Evolutionary conservation across 2,797 vertebrate genomes (phyloP).

Genomic region (Sarcophilus harrisii): DNA sequence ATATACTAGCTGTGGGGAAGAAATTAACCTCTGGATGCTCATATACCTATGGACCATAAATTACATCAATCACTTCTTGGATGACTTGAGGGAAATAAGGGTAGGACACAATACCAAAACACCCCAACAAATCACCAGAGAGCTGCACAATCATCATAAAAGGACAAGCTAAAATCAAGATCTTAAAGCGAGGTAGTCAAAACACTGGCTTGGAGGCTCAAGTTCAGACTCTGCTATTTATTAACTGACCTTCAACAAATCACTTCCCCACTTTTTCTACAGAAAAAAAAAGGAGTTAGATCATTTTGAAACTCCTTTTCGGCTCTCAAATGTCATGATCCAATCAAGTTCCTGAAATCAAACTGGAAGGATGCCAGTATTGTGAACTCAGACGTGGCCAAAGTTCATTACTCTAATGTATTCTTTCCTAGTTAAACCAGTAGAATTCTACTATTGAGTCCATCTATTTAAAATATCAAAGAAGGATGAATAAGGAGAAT

Average conservation of each 20-base stretch:
- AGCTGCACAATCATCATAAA: not conserved
- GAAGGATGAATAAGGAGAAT: not conserved
- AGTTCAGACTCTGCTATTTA: not conserved
- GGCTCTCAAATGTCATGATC: not conserved
- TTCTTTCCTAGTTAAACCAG: conserved; percentile 32
- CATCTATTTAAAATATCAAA: not conserved
- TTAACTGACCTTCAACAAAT: not conserved
- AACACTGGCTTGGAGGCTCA: not conserved
- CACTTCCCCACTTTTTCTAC: not conserved
- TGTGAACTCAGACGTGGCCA: not conserved
- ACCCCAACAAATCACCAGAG: not conserved
- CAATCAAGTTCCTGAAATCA: not conserved
- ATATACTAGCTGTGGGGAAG: not conserved
- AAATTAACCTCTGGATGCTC: not conserved
- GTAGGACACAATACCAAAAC: not conserved
- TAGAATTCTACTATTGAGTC: conserved; percentile 51
- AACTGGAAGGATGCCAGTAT: not conserved
- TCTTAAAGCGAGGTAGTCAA: not conserved
- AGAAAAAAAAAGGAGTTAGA: not conserved
- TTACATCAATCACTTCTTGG: not conserved
- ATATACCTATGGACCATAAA: not conserved
- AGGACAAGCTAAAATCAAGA: not conserved
- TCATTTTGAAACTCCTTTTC: not conserved
- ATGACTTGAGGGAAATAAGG: not conserved
- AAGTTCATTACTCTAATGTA: conserved; percentile 21